Evolutionary conservation across 2,888 invertebrate genomes (phyloP).

Genomic region (Xanthia icteritia): DNA sequence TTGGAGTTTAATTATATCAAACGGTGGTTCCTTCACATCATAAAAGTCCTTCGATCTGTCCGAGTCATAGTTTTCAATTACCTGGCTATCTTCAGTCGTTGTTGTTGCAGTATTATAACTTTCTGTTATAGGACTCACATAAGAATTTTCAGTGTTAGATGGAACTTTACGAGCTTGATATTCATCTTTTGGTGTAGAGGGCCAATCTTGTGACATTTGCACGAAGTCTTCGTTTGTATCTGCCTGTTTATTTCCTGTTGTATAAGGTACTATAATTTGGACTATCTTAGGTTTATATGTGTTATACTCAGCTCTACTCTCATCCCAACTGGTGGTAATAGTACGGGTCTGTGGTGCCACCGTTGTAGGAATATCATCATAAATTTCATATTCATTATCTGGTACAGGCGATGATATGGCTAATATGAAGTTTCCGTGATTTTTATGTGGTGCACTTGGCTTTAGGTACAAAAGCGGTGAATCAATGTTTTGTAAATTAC

Average conservation of each 20-base stretch:
- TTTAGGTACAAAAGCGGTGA: constrained; percentile 90
- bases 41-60: constrained; percentile 87
- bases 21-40: constrained; percentile 89
- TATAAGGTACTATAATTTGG: constrained; percentile 96
- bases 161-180: constrained; percentile 89
- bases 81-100: constrained; percentile 77
- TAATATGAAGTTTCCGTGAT: constrained; percentile 84
- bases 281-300: constrained; percentile 91
- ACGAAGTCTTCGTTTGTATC: constrained; percentile 72
- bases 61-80: constrained; percentile 88
- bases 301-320: constrained; percentile 77
- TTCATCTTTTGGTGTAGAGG: constrained; percentile 76
- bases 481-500: constrained; percentile 89
- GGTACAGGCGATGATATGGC: constrained; percentile 77
- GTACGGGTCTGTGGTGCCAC: constrained; percentile 70
- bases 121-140: constrained; percentile 71
- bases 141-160: constrained; percentile 75
- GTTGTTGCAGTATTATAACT: constrained; percentile 74
- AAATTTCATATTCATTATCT: constrained; percentile 84
- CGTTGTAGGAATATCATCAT: constrained; percentile 83
- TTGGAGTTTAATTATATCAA: constrained; percentile 94
- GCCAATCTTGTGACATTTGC: constrained; percentile 85
- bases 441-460: constrained; percentile 89
- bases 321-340: constrained; percentile 76
- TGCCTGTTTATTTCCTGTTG: constrained; percentile 85